A percentile compares a stretch with the other conserved stretches of the same genome.
Evolutionary conservation across 2,797 vertebrate genomes (phyloP).

Genomic region (Artibeus jamaicensis): DNA sequence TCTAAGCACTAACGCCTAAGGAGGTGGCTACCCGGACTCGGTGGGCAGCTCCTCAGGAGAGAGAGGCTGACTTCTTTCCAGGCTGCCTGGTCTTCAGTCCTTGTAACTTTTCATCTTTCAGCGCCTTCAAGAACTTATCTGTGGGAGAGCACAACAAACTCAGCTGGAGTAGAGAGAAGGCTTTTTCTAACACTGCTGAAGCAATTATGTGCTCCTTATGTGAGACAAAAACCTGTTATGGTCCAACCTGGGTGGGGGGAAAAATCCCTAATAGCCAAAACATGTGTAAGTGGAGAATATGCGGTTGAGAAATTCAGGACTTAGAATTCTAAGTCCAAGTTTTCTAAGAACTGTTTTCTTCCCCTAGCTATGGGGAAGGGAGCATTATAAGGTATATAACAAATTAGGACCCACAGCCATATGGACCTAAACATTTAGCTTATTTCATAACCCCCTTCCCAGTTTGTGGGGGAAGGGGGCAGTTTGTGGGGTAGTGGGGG

Average conservation of each 20-base stretch:
- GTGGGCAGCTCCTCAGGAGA: conserved; percentile 59
- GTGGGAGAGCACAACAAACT: conserved; percentile 62
- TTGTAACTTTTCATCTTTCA: conserved; percentile 82
- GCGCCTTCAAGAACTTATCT: conserved; percentile 82
- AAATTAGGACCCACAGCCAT: not conserved
- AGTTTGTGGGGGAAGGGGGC: not conserved
- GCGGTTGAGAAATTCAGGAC: not conserved
- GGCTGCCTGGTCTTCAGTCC: conserved; percentile 74
- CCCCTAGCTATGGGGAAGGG: not conserved
- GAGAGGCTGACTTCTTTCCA: conserved; percentile 68
- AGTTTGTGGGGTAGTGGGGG: not conserved
- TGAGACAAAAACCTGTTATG: not conserved
- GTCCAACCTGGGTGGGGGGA: not conserved
- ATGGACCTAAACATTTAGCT: not conserved
- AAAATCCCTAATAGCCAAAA: not conserved
- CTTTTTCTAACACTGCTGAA: not conserved
- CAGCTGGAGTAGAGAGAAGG: not conserved
- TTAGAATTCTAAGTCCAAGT: not conserved
- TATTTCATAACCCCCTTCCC: not conserved
- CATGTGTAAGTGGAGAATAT: not conserved
- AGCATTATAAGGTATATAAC: not conserved
- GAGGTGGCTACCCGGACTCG: conserved; percentile 24
- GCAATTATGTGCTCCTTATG: not conserved
- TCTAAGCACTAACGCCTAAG: conserved; percentile 72
- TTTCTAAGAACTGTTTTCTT: conserved; percentile 11